Conservation (phyloP, 2,113 vertebrate genomes). For the Harpagus bidentatus region DNA sequence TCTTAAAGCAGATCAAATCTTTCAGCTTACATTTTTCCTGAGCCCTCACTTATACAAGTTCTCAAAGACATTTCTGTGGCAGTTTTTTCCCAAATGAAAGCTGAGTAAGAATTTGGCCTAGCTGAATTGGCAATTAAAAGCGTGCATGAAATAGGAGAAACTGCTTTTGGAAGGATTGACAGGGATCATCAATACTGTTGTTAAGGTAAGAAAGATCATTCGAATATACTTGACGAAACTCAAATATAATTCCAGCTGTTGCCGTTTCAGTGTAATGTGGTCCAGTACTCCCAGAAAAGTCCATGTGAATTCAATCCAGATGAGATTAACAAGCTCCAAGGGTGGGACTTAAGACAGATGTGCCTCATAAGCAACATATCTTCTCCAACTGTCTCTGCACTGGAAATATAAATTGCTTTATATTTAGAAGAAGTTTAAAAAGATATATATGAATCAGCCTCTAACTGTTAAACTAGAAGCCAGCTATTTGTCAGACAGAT, state of each 20-base stretch:
- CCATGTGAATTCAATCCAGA: not conserved
- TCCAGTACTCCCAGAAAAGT: conserved; percentile 1
- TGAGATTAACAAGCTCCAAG: not conserved
- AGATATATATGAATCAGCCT: not conserved
- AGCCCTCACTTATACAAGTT: not conserved
- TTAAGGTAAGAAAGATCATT: conserved; percentile 33
- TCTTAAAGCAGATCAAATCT: not conserved
- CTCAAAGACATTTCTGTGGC: not conserved
- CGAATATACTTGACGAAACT: conserved; percentile 12
- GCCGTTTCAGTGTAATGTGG: not conserved
- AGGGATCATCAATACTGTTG: not conserved
- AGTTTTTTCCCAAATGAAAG: not conserved
- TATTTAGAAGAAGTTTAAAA: not conserved
- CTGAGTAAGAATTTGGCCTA: not conserved
- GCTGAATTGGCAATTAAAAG: not conserved
- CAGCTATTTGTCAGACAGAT: not conserved
- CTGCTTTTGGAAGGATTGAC: not conserved
- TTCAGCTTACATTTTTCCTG: not conserved
- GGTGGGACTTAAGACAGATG: not conserved
- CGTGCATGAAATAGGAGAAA: not conserved
- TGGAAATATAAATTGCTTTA: not conserved
- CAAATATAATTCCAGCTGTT: conserved; percentile 2
- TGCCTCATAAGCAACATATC: not conserved
- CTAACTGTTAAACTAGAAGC: not conserved
- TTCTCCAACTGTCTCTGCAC: not conserved